Conservation (phyloP, 2,888 invertebrate genomes). For the Mythimna loreyi region DNA sequence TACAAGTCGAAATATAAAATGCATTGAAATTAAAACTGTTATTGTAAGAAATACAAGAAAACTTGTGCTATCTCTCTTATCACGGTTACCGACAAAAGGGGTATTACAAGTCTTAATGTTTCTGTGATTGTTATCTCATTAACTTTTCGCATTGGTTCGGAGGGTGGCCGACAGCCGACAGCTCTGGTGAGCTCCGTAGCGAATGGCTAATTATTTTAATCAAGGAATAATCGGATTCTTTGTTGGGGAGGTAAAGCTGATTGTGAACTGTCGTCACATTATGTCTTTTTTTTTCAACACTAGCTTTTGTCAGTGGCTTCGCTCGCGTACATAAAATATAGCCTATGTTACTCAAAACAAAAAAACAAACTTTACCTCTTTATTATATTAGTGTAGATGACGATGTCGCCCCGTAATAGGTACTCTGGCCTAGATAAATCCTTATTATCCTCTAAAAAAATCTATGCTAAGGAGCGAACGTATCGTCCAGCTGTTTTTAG, state of each 20-base stretch:
- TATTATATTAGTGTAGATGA: too few relatives aligned
- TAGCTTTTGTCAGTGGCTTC: too few relatives aligned
- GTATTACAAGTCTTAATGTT: conserved; percentile 26
- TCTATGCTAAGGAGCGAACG: too few relatives aligned
- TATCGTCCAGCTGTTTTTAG: too few relatives aligned
- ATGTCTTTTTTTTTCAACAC: too few relatives aligned
- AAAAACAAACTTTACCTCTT: too few relatives aligned
- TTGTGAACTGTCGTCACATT: conserved; percentile 69
- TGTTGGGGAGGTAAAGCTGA: conserved; percentile 72
- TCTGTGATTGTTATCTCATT: conserved; percentile 38
- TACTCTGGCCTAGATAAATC: too few relatives aligned
- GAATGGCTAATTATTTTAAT: conserved; percentile 84
- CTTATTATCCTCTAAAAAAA: too few relatives aligned
- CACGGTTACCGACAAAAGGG: background rate
- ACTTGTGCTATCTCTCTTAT: conserved; percentile 7
- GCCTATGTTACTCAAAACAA: too few relatives aligned
- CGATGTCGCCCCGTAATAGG: too few relatives aligned
- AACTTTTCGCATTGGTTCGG: conserved; percentile 47
- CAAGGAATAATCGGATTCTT: conserved; percentile 81
- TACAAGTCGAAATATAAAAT: conserved; percentile 6
- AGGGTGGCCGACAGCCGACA: conserved; percentile 32
- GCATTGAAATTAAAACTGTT: background rate
- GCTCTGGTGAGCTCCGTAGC: conserved; percentile 67
- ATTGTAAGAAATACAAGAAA: background rate
- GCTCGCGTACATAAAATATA: too few relatives aligned